A percentile compares a stretch with the other conserved stretches of the same genome.
These are phyloP conservation scores for Hippocampus abdominalis DNA, from an alignment of 2,113 vertebrate species.

Conservation along the genomic window DNA sequence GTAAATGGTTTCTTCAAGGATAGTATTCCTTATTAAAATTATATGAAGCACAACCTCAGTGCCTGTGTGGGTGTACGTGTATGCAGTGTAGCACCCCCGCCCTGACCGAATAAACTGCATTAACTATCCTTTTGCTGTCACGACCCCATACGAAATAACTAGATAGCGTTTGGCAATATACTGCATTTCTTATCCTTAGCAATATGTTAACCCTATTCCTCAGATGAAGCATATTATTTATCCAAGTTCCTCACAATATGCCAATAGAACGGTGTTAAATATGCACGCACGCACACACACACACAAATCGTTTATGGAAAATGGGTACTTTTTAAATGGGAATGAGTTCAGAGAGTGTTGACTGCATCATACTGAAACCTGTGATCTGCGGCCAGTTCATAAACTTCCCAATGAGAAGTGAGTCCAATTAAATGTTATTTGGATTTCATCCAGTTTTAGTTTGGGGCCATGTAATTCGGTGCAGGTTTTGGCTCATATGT, in stretches of 20 bases:
- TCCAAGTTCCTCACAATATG: not conserved
- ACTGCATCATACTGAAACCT: slow-evolving; percentile 38
- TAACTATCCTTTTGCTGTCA: slow-evolving; percentile 12
- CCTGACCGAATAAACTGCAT: slow-evolving; percentile 19
- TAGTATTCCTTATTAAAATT: slow-evolving; percentile 49
- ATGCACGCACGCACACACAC: too few species aligned
- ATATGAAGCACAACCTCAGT: slow-evolving; percentile 32
- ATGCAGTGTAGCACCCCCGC: slow-evolving; percentile 8
- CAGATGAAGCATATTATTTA: slow-evolving; percentile 8
- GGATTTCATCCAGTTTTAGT: slow-evolving; percentile 45
- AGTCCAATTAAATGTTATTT: slow-evolving; percentile 45
- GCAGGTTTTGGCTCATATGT: slow-evolving; percentile 15
- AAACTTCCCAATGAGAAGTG: slow-evolving; percentile 50
- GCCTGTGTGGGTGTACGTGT: slow-evolving; percentile 20
- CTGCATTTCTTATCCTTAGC: slow-evolving; percentile 12
- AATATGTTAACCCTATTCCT: slow-evolving; percentile 18
- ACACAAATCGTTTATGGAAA: slow-evolving; percentile 37
- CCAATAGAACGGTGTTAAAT: not conserved
- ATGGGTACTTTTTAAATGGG: slow-evolving; percentile 38
- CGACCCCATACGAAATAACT: slow-evolving; percentile 43
- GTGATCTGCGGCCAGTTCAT: slow-evolving; percentile 50
- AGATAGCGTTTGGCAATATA: slow-evolving; percentile 35
- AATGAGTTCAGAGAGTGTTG: slow-evolving; percentile 28
- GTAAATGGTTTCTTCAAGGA: slow-evolving; percentile 57
- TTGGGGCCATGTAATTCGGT: slow-evolving; percentile 20